phyloP scores from a whole-genome alignment of 2,888 invertebrate genomes.

The Nephrotoma appendiculata region DNA sequence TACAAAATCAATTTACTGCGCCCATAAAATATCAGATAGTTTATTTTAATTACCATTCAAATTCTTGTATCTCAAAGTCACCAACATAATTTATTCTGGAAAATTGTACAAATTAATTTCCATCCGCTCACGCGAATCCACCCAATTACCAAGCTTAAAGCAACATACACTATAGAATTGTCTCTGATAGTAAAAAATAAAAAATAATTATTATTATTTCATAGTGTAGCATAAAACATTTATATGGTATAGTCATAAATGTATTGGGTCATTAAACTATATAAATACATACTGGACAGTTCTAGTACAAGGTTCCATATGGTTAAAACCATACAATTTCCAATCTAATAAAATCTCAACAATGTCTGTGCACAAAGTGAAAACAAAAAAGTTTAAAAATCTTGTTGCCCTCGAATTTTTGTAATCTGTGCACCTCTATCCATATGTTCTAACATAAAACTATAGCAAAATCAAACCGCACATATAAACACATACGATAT shows the following conservation, averaged over 20 bases:
- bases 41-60: neutral
- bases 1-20: neutral
- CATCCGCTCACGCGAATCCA: neutral
- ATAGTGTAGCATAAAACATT: neutral
- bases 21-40: neutral
- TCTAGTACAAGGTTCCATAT: neutral
- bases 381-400: neutral
- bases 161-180: neutral
- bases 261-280: neutral
- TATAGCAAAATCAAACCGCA: neutral
- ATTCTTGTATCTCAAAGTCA: neutral
- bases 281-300: neutral
- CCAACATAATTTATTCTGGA: neutral
- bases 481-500: neutral
- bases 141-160: neutral
- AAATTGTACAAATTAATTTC: neutral
- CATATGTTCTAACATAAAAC: neutral
- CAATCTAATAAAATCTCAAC: neutral
- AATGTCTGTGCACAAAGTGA: neutral
- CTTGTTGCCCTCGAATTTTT: neutral
- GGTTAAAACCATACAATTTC: neutral
- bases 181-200: neutral
- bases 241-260: neutral
- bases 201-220: neutral
- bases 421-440: neutral